phyloP scores from a whole-genome alignment of 2,113 vertebrate species.

The Bufo bufo region DNA sequence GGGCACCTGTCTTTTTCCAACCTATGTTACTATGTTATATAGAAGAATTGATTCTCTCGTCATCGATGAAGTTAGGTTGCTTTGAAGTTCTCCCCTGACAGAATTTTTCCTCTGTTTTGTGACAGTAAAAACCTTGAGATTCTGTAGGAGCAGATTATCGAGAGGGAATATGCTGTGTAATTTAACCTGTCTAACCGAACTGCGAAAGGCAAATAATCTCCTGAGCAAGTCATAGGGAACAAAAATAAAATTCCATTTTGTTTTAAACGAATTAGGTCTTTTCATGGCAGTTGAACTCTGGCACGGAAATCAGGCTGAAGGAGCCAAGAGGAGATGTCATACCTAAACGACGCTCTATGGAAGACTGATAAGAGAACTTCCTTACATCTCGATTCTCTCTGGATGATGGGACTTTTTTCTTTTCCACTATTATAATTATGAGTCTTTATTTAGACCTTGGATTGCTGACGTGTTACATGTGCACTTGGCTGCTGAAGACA shows the following conservation, averaged over 20 bases:
- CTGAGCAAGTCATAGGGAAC: conserved; percentile 4
- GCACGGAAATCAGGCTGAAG: conserved; percentile 2
- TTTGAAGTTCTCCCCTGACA: not conserved
- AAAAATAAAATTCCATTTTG: conserved; percentile 31
- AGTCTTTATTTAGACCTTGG: no score
- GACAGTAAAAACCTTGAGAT: not conserved
- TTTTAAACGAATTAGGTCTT: conserved; percentile 19
- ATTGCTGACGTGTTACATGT: no score
- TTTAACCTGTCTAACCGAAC: conserved; percentile 31
- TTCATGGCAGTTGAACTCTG: conserved; percentile 19
- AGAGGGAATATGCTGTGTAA: conserved; percentile 9
- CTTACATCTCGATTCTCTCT: not conserved
- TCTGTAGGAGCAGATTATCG: conserved; percentile 24
- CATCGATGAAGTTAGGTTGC: not conserved
- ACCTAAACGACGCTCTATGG: not conserved
- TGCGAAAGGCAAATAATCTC: conserved; percentile 36
- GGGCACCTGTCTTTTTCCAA: no score
- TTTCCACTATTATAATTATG: not conserved
- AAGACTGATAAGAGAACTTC: not conserved
- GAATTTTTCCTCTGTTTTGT: not conserved
- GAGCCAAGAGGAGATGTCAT: not conserved
- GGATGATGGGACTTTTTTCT: not conserved
- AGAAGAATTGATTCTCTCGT: not conserved
- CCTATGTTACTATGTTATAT: no score
- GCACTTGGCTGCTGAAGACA: no score